phyloP scores from a whole-genome alignment of 2,797 vertebrate species.

The Lacerta viridis region DNA sequence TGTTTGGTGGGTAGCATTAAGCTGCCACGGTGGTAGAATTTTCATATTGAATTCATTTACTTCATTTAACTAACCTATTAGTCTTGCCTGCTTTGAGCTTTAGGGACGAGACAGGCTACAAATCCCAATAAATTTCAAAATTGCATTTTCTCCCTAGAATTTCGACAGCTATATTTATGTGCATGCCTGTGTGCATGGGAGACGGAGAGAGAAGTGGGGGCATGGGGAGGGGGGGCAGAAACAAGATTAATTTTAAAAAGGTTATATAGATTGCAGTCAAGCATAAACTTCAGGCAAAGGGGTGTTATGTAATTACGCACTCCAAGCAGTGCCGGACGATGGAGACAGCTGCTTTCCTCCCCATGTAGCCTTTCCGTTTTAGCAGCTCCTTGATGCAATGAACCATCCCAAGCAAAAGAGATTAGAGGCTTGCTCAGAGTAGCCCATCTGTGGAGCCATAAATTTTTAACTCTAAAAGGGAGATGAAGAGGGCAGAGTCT shows the following conservation, averaged over 20 bases:
- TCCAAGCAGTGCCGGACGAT: neutral
- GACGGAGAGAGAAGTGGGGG: slow-evolving; percentile 21
- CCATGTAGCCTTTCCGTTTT: neutral
- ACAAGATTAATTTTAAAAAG: slow-evolving; percentile 76
- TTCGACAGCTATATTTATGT: slow-evolving; percentile 53
- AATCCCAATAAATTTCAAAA: slow-evolving; percentile 10
- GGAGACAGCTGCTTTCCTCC: slow-evolving; percentile 48
- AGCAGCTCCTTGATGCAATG: slow-evolving; percentile 1
- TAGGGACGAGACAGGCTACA: neutral
- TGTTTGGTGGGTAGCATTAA: too few species aligned
- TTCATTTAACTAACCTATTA: neutral
- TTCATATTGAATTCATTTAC: too few species aligned
- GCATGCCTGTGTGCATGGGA: slow-evolving; percentile 9
- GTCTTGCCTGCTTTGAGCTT: neutral
- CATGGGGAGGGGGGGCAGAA: slow-evolving; percentile 28
- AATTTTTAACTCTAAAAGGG: neutral
- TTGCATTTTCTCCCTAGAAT: neutral
- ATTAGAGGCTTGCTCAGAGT: neutral
- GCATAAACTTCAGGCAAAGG: slow-evolving; percentile 61
- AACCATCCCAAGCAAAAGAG: slow-evolving; percentile 6
- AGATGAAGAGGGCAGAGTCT: accelerated
- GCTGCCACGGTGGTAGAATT: too few species aligned
- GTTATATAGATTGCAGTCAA: slow-evolving; percentile 64
- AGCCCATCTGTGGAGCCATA: neutral
- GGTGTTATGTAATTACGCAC: slow-evolving; percentile 59